Evolutionary conservation across 35 echinoderm and acorn worm species (phyloP), one percentile per base, ranked within the genome.

Genomic region (Heliocidaris tuberculata): DNA sequence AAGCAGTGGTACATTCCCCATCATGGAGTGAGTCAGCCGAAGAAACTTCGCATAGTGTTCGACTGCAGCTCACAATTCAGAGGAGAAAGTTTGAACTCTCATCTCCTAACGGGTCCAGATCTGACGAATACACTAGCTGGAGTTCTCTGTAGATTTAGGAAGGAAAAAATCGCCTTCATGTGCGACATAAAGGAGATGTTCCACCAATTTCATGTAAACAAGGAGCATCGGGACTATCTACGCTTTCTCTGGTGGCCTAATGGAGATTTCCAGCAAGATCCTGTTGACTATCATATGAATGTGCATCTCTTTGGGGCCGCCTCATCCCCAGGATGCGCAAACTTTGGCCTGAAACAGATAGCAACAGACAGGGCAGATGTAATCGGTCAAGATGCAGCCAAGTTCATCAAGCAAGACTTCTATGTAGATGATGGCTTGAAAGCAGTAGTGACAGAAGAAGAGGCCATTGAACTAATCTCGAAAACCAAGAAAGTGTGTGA

Each of bases 371-470:
- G 56, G 27, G 95, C 96, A 54, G 88, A 24, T 24, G 93, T 96
- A 88, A 95, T 87, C 85, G 96, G 95, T 48, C 42, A 92, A 16
- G 86, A 95, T 19, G 94, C 92, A 54, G 94, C 90, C 30, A 71
- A 95, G 30, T 96, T 95, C 59, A 88, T 98, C 2, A 30, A 93
- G 48, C 30, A 92, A 13, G 86, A 96, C 47, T 99, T 99, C 85
- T 99, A 99, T 95, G 98, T 99, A 0, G 98, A 99, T 95, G 96
- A 96, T 93, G 95, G 95, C 8, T 31, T 96, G 12, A 94, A 65
- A 31, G 96, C 96, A 85, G 92, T 95, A 32, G 32, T 92, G 7
- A 95, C 93, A 48, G 85, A 48, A 47, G 50, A 96, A 86, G 90
- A 94, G 27, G 95, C 95, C 42, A 97, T 96, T 48, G 32, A 96